A percentile compares a stretch with the other conserved stretches of the same genome.
Evolutionary conservation across 2,113 vertebrate genomes (phyloP).

Genomic region (Ophthalmolycus amberensis): DNA sequence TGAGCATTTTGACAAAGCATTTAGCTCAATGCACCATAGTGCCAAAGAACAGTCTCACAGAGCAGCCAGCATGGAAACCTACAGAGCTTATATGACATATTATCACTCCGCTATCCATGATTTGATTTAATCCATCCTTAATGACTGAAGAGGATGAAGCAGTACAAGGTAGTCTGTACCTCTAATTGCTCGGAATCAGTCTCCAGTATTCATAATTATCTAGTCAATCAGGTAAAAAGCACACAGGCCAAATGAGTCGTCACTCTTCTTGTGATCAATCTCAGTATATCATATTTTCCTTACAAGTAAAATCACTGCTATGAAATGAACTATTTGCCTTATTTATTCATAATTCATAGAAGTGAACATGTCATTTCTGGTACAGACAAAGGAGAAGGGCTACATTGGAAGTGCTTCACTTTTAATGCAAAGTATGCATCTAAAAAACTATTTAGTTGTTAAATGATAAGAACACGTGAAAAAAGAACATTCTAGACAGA

Average conservation of each 20-base stretch:
- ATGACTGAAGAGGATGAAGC: slow-evolving; percentile 14
- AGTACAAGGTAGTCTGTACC: not conserved
- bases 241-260: not conserved
- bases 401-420: not conserved
- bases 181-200: slow-evolving; percentile 30
- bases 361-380: not conserved
- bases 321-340: not conserved
- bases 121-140: slow-evolving; percentile 2
- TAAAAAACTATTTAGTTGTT: not conserved
- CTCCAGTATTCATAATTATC: slow-evolving; percentile 18
- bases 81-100: not conserved
- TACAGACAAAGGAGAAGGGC: not conserved
- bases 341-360: not conserved
- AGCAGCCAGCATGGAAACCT: not conserved
- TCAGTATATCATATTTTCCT: not conserved
- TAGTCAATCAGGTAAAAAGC: slow-evolving; percentile 11
- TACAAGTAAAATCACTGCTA: not conserved
- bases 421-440: not conserved
- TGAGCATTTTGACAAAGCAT: not conserved
- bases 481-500: not conserved
- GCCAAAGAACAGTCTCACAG: not conserved
- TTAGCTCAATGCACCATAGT: slow-evolving; percentile 1
- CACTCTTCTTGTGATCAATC: not conserved
- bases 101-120: not conserved
- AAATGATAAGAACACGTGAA: not conserved